These are phyloP conservation scores for Heterochromis multidens DNA, from an alignment of 2,113 vertebrate genomes.

Conservation along the genomic window DNA sequence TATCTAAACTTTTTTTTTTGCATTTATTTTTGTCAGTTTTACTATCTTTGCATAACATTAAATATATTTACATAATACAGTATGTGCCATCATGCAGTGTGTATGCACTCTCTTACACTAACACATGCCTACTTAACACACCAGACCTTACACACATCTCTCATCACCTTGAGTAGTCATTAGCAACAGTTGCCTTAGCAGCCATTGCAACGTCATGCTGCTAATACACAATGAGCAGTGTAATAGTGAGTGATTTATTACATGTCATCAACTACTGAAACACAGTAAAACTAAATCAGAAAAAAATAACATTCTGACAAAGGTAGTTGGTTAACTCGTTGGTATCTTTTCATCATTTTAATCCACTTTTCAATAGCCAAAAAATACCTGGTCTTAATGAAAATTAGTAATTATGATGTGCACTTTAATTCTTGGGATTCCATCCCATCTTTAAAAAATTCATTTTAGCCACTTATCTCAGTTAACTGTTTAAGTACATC, in stretches of 20 bases:
- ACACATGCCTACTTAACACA: background rate
- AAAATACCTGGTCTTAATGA: background rate
- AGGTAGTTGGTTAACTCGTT: background rate
- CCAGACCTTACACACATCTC: background rate
- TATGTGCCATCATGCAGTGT: background rate
- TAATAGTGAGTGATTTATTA: background rate
- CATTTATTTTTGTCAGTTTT: background rate
- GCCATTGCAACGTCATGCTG: background rate
- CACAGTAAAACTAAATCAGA: background rate
- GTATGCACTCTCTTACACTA: background rate
- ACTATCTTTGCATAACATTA: background rate
- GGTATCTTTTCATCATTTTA: background rate
- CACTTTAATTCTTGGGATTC: background rate
- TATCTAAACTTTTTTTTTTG: too few relatives aligned
- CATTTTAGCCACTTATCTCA: background rate
- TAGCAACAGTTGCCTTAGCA: constrained; percentile 4
- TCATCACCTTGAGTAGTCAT: constrained; percentile 1
- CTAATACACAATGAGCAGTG: background rate
- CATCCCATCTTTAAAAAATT: background rate
- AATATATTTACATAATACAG: background rate
- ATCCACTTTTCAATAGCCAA: background rate
- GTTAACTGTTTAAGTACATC: background rate
- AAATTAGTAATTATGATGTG: background rate
- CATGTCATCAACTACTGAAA: background rate
- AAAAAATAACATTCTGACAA: background rate